These are phyloP conservation scores for Tromatobia lineatoria DNA, from an alignment of 2,888 invertebrate species.

Conservation along the genomic window DNA sequence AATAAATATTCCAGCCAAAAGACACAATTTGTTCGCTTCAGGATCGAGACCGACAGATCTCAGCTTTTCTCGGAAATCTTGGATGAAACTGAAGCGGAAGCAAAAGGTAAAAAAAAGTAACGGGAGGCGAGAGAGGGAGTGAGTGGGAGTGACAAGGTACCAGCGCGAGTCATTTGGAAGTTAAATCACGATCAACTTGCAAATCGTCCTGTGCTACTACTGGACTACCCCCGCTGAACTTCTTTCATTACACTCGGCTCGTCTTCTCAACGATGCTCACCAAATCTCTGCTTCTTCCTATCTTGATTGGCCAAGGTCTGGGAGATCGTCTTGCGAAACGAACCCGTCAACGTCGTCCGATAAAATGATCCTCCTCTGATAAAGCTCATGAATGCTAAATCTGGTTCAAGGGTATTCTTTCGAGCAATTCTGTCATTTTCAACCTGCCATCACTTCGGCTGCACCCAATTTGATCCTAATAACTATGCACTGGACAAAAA, in stretches of 20 bases:
- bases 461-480: too few species aligned
- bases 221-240: constrained; percentile 56
- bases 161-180: constrained; percentile 74
- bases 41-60: constrained; percentile 5
- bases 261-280: constrained; percentile 51
- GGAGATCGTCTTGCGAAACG: constrained; percentile 35
- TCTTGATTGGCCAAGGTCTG: constrained; percentile 22
- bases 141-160: constrained; percentile 35
- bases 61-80: neutral
- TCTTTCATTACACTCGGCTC: constrained; percentile 60
- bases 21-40: constrained; percentile 6
- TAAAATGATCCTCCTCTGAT: constrained; percentile 46
- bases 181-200: constrained; percentile 78
- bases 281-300: constrained; percentile 40
- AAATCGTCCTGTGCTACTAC: constrained; percentile 71
- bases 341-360: constrained; percentile 47
- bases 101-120: neutral
- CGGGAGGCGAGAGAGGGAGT: neutral
- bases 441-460: neutral
- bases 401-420: neutral
- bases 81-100: constrained; percentile 12
- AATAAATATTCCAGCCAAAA: constrained; percentile 7
- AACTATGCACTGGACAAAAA: neutral
- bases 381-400: constrained; percentile 53
- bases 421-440: neutral